These are phyloP conservation scores for Acleris literana DNA, from an alignment of 2,888 invertebrate species.

Conservation along the genomic window DNA sequence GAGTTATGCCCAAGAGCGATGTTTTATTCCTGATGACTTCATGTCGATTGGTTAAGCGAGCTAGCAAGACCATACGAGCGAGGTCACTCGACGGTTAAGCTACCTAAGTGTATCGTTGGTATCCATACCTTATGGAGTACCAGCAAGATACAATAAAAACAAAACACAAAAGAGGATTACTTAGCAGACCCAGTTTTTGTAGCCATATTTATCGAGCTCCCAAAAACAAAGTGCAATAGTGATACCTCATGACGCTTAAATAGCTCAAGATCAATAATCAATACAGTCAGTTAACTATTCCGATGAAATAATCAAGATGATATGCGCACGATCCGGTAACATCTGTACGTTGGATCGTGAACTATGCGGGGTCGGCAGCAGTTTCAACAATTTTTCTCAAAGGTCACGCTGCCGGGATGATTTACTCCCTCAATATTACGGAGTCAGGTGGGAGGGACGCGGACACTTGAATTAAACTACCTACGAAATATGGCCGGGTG, in stretches of 20 bases:
- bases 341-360: constrained; percentile 8
- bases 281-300: neutral
- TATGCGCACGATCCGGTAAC: constrained; percentile 19
- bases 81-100: too few species aligned
- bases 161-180: too few species aligned
- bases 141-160: too few species aligned
- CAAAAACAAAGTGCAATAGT: neutral
- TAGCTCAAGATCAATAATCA: neutral
- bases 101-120: too few species aligned
- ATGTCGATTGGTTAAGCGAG: too few species aligned
- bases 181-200: neutral
- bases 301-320: constrained; percentile 29
- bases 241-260: neutral
- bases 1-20: too few species aligned
- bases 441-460: constrained; percentile 66
- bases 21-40: too few species aligned
- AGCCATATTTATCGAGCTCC: neutral
- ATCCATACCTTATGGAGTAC: too few species aligned
- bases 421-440: constrained; percentile 70
- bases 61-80: too few species aligned
- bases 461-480: constrained; percentile 67
- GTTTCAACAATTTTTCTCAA: constrained; percentile 46
- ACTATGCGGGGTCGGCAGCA: constrained; percentile 21
- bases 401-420: constrained; percentile 61
- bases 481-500: constrained; percentile 62